A percentile compares a stretch with the other conserved stretches of the same genome.
phyloP scores from a whole-genome alignment of 2,797 vertebrate genomes.

The Rhynchonycteris naso region DNA sequence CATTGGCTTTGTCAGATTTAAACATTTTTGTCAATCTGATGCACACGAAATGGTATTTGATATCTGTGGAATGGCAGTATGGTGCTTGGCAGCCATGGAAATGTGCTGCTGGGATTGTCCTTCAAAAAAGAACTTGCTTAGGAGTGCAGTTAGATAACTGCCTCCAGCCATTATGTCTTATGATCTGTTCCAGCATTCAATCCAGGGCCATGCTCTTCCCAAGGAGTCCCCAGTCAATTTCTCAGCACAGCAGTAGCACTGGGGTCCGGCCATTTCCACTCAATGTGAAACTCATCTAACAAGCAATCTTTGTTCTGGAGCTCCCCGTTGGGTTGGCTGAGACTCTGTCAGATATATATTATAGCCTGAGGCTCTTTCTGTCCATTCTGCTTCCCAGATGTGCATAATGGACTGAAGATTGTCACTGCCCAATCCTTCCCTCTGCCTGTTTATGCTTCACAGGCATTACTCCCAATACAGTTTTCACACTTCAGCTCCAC shows the following conservation, averaged over 20 bases:
- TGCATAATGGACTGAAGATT: background rate
- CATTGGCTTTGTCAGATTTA: background rate
- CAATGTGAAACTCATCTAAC: background rate
- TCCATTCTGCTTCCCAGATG: background rate
- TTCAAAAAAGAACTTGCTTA: background rate
- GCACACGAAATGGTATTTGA: background rate
- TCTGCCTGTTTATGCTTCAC: background rate
- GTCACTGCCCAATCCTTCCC: background rate
- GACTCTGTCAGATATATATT: background rate
- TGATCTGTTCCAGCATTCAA: background rate
- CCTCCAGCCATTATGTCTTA: background rate
- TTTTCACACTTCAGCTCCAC: background rate
- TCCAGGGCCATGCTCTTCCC: background rate
- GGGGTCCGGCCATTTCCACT: background rate
- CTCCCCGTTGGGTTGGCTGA: background rate
- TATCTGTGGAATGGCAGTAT: background rate
- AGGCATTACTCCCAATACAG: background rate
- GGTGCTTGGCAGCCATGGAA: background rate
- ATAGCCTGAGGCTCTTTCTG: background rate
- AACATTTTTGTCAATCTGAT: background rate
- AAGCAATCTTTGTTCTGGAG: background rate
- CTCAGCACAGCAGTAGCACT: background rate
- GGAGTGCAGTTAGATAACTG: background rate
- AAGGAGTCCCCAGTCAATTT: background rate
- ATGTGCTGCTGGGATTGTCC: background rate